Conservation (phyloP, 2,113 vertebrate genomes). For the Bothrops jararaca region DNA sequence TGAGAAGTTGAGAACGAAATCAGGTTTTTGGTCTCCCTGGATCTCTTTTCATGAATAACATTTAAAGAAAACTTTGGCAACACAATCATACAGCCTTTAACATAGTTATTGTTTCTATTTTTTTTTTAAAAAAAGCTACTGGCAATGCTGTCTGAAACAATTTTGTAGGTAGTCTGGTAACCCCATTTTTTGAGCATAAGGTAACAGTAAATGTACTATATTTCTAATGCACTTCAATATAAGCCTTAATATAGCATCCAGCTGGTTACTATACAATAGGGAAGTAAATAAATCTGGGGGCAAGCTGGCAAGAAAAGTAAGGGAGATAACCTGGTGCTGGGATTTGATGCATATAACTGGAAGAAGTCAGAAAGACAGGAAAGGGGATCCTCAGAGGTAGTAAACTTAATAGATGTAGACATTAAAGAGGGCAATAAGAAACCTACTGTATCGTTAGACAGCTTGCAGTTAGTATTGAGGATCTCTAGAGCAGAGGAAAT, state of each 20-base stretch:
- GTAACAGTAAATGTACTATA: neutral
- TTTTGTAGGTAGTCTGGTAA: neutral
- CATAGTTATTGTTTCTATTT: neutral
- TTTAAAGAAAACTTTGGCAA: neutral
- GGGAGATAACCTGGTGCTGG: neutral
- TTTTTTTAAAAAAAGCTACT: neutral
- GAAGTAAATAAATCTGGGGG: neutral
- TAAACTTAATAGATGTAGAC: neutral
- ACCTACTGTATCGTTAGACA: neutral
- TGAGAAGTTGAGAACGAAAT: neutral
- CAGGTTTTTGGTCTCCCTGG: neutral
- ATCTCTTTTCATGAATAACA: neutral
- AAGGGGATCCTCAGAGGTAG: neutral
- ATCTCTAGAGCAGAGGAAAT: neutral
- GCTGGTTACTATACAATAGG: neutral
- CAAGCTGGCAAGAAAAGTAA: neutral
- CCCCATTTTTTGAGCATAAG: neutral
- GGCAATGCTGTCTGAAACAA: neutral
- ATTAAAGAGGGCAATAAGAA: neutral
- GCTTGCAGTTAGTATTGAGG: neutral
- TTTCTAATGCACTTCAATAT: neutral
- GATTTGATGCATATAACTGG: neutral
- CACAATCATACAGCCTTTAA: neutral
- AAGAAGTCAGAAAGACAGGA: neutral
- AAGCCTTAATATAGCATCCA: neutral